Conservation (phyloP, 2,113 vertebrate genomes). For the Oreochromis tanganicae region DNA sequence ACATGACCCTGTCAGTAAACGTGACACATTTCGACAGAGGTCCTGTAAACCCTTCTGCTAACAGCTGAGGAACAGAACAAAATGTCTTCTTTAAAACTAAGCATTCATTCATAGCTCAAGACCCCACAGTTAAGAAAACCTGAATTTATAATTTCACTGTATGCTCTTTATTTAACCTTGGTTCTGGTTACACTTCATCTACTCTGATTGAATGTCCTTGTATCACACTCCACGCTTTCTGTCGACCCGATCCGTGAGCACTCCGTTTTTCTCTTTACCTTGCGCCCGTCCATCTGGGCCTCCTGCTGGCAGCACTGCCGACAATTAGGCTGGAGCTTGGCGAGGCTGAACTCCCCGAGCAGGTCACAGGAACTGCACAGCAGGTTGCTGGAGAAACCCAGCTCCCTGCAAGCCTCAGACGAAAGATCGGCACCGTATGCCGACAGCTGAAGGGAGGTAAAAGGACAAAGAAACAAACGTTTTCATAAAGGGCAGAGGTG, state of each 20-base stretch:
- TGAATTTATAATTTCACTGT: neutral
- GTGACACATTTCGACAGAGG: neutral
- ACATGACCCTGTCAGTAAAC: neutral
- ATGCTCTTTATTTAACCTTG: neutral
- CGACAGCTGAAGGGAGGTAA: constrained; percentile 72
- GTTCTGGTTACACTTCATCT: neutral
- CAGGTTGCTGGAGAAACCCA: constrained; percentile 97
- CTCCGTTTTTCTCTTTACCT: constrained; percentile 70
- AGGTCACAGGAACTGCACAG: constrained; percentile 94
- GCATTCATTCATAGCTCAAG: neutral
- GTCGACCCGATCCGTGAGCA: neutral
- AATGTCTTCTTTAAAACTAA: neutral
- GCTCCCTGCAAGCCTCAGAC: constrained; percentile 90
- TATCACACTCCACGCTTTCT: neutral
- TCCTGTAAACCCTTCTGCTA: neutral
- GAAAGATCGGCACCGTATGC: constrained; percentile 82
- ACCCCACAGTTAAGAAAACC: neutral
- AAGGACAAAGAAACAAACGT: neutral
- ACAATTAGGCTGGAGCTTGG: constrained; percentile 82
- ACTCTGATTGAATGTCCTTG: neutral
- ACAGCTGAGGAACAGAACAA: neutral
- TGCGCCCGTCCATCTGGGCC: constrained; percentile 86
- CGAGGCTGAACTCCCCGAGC: constrained; percentile 88
- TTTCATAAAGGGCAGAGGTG: neutral
- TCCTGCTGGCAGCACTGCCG: constrained; percentile 94